phyloP scores from a whole-genome alignment of 2,113 vertebrate genomes.

The Apeltes quadracus region DNA sequence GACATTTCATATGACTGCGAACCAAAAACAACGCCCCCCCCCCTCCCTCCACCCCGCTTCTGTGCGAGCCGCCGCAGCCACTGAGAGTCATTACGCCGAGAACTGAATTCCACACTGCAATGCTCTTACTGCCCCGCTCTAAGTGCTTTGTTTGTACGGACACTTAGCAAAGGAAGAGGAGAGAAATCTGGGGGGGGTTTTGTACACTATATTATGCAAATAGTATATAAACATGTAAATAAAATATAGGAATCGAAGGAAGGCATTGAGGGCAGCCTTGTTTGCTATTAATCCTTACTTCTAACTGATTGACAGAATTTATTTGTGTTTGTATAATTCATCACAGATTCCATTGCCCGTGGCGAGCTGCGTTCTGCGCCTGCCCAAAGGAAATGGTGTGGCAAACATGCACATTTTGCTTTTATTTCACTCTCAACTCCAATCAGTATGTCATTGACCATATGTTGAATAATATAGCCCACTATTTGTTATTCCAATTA shows the following conservation, averaged over 20 bases:
- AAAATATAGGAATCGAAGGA: conserved; percentile 32
- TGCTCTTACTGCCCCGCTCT: conserved; percentile 57
- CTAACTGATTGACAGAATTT: conserved; percentile 63
- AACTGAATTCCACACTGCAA: conserved; percentile 70
- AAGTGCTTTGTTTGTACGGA: conserved; percentile 71
- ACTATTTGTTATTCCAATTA: conserved; percentile 78
- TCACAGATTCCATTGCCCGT: conserved; percentile 61
- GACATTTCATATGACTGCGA: conserved; percentile 81
- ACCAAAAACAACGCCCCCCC: conserved; percentile 75
- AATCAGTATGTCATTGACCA: conserved; percentile 71
- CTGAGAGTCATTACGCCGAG: conserved; percentile 71
- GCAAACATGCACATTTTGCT: conserved; percentile 65
- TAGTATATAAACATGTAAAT: conserved; percentile 17
- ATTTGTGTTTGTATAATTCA: conserved; percentile 65
- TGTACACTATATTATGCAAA: conserved; percentile 29
- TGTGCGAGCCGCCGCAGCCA: conserved; percentile 67
- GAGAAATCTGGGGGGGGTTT: conserved; percentile 48
- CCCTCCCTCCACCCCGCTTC: no score
- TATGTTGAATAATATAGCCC: conserved; percentile 71
- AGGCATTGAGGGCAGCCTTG: conserved; percentile 24
- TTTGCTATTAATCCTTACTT: conserved; percentile 55
- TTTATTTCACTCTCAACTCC: conserved; percentile 46
- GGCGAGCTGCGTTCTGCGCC: conserved; percentile 47
- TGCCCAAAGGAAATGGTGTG: conserved; percentile 59
- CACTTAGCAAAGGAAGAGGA: conserved; percentile 60